Evolutionary conservation across 1,140 invertebrate genomes (phyloP), one percentile per base, ranked within the genome.

Genomic region (Tetranychus urticae): DNA sequence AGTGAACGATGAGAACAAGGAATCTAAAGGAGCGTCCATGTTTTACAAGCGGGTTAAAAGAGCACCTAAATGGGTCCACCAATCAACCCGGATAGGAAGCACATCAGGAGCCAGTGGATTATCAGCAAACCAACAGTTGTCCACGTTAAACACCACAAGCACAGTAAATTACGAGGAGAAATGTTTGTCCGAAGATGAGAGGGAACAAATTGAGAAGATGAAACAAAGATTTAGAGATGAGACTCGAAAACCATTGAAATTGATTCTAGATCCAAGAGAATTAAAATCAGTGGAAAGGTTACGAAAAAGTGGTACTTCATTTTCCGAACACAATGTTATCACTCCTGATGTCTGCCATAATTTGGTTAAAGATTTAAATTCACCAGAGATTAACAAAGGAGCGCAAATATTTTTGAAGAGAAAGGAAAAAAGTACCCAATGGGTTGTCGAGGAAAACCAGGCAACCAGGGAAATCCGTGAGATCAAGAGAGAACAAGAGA

Each of bases 51-150:
- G 89, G 59, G 90, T 89, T 76, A 89, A 90, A 69, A 77, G 86
- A 67, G 88, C 88, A 5, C 82, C 86, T 62, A 91, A 91, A 73
- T 94, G 89, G 89, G 82, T 92, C 55, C 87, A 91, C 68, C 86
- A 89, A 76, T 52, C 31, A 42, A 42, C 39, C 10, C 39, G 39
- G 10, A 42, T 23, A 23, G 23, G 23, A 23, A 23, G 5, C 39
- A 42, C 39, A 42, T 6, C 39, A 42, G 10, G 5, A 6, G 10
- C 5, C 39, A 42, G 39, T 42, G 39, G 39, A 42, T 42, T 10
- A 23, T 23, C 23, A 23, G 23, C 23, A 23, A 42, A 42, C 39
- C 10, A 42, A 42, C 10, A 23, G 23, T 23, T 23, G 23, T 23
- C 23, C 23, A 42, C 39, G 1, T 42, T 42, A 10, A 42, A 42